These are phyloP conservation scores for Antennarius striatus DNA, from an alignment of 2,113 vertebrate species.

Conservation along the genomic window DNA sequence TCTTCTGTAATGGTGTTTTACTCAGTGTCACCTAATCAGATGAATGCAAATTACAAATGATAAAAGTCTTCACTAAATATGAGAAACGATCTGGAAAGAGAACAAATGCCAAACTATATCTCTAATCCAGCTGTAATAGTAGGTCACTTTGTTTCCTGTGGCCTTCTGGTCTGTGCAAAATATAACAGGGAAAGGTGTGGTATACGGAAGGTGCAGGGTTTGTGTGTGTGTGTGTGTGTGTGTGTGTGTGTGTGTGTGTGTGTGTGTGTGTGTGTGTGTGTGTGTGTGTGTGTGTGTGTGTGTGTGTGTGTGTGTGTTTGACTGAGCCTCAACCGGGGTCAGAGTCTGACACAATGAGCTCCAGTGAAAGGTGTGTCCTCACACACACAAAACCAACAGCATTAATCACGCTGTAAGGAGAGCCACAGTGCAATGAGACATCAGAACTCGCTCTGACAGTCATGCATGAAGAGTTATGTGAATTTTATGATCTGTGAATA, in stretches of 20 bases:
- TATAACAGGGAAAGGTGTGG: slow-evolving; percentile 6
- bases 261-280: background rate
- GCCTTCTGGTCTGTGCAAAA: background rate
- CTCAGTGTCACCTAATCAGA: slow-evolving; percentile 21
- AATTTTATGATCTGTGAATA: no score
- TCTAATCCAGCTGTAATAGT: background rate
- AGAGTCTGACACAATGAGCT: slow-evolving; percentile 61
- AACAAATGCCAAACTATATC: no score
- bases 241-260: no score
- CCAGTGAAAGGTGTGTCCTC: slow-evolving; percentile 52
- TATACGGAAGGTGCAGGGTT: background rate
- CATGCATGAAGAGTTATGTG: no score
- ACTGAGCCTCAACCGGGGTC: slow-evolving; percentile 40
- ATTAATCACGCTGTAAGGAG: slow-evolving; percentile 36
- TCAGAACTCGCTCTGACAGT: background rate
- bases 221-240: background rate
- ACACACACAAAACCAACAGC: slow-evolving; percentile 41
- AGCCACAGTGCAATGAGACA: background rate
- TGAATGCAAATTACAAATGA: slow-evolving; percentile 29
- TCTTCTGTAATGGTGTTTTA: background rate
- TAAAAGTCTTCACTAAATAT: no score
- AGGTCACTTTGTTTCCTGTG: slow-evolving; percentile 10
- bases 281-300: no score
- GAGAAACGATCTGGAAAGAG: no score
- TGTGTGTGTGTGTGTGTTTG: background rate